Percentiles rank a stretch among this genome's conserved stretches.
Conservation (phyloP, 1,140 invertebrate species). For the Plodia interpunctella region DNA sequence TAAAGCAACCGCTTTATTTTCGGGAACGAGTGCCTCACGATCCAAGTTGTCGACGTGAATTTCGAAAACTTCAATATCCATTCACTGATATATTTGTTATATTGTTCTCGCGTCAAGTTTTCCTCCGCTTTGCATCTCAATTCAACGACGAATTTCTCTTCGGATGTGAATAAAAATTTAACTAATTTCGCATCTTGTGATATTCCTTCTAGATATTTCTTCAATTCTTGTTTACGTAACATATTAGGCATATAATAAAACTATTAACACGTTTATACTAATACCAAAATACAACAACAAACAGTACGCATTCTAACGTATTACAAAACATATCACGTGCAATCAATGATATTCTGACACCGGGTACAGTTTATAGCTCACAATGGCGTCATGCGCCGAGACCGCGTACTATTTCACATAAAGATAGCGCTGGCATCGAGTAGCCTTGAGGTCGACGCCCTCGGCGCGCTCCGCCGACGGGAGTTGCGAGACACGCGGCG, state of each 20-base stretch:
- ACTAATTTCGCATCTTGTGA: conserved; percentile 19
- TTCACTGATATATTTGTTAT: conserved; percentile 16
- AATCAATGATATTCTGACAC: conserved; percentile 10
- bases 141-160: conserved; percentile 20
- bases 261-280: background rate
- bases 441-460: background rate
- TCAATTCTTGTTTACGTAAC: conserved; percentile 23
- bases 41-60: conserved; percentile 31
- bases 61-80: conserved; percentile 29
- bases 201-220: conserved; percentile 22
- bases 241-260: conserved; percentile 8
- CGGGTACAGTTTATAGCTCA: background rate
- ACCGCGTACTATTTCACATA: conserved; percentile 13
- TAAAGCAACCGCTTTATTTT: conserved; percentile 19
- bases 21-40: conserved; percentile 15
- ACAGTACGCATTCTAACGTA: no score
- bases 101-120: conserved; percentile 11
- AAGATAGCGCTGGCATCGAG: background rate
- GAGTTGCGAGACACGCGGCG: background rate
- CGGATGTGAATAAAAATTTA: conserved; percentile 21
- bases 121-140: conserved; percentile 22
- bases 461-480: background rate
- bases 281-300: background rate
- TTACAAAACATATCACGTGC: conserved; percentile 6
- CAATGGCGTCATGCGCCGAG: conserved; percentile 12